phyloP scores from a whole-genome alignment of 2,797 vertebrate species.

The Trematomus bernacchii region DNA sequence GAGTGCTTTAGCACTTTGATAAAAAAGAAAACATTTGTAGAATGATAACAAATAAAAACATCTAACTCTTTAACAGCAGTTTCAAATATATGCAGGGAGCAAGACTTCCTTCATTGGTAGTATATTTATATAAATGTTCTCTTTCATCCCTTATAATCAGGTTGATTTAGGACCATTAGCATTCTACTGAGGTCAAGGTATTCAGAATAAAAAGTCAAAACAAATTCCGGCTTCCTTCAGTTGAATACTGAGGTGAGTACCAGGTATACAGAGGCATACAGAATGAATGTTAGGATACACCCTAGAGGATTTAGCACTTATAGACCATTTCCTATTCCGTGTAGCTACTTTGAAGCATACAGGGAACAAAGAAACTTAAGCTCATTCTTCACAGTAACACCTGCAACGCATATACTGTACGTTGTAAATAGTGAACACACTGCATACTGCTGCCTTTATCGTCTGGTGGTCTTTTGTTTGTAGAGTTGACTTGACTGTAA shows the following conservation, averaged over 20 bases:
- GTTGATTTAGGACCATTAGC: slow-evolving; percentile 29
- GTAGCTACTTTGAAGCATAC: slow-evolving; percentile 31
- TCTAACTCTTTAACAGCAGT: not conserved
- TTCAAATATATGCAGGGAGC: not conserved
- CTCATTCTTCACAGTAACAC: slow-evolving; percentile 53
- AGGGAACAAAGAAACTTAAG: slow-evolving; percentile 46
- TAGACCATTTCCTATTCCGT: slow-evolving; percentile 44
- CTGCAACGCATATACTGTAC: slow-evolving; percentile 26
- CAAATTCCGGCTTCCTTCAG: slow-evolving; percentile 35
- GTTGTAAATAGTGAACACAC: slow-evolving; percentile 14
- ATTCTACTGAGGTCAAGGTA: slow-evolving; percentile 29
- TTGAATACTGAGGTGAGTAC: slow-evolving; percentile 29
- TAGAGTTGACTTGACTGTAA: slow-evolving; percentile 36
- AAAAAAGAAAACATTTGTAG: not conserved
- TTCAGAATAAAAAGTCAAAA: slow-evolving; percentile 47
- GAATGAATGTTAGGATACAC: slow-evolving; percentile 43
- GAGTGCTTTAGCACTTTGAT: not conserved
- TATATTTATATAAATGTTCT: slow-evolving; percentile 20
- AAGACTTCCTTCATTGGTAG: not conserved
- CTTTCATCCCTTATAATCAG: slow-evolving; percentile 1
- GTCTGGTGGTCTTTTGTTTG: slow-evolving; percentile 42
- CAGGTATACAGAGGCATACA: slow-evolving; percentile 39
- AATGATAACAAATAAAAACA: too few relatives aligned
- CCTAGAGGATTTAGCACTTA: slow-evolving; percentile 44
- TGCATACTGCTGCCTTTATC: not conserved